phyloP scores from a whole-genome alignment of 2,113 vertebrate genomes.

The Panthera tigris region DNA sequence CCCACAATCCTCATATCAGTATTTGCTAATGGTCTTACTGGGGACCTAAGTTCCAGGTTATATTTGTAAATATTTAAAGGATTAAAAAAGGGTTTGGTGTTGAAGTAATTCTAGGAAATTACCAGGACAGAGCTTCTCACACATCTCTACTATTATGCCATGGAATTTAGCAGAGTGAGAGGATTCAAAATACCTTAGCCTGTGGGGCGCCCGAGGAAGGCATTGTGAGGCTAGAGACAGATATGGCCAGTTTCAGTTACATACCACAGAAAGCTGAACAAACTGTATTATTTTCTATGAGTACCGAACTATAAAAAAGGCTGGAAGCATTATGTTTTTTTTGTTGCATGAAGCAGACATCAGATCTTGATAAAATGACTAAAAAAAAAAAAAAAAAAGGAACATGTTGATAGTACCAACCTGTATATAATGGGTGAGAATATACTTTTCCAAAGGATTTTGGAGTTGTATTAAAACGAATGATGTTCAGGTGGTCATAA shows the following conservation, averaged over 20 bases:
- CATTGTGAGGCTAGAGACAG: background rate
- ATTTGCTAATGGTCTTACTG: background rate
- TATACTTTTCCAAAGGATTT: background rate
- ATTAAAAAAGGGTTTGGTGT: background rate
- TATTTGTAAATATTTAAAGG: background rate
- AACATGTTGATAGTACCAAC: background rate
- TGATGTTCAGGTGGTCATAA: background rate
- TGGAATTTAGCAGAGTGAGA: background rate
- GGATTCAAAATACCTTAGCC: background rate
- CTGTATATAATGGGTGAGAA: background rate
- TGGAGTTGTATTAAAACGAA: background rate
- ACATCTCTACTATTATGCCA: background rate
- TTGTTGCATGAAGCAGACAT: background rate
- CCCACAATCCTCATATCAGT: background rate
- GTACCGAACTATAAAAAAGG: background rate
- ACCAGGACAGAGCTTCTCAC: background rate
- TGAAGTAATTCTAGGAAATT: background rate
- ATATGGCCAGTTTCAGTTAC: background rate
- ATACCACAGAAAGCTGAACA: background rate
- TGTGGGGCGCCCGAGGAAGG: background rate
- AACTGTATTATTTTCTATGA: background rate
- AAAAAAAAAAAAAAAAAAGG: background rate
- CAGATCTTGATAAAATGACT: background rate
- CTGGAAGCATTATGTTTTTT: background rate
- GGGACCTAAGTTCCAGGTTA: background rate